phyloP scores from a whole-genome alignment of 2,113 vertebrate species.

The Balaeniceps rex region DNA sequence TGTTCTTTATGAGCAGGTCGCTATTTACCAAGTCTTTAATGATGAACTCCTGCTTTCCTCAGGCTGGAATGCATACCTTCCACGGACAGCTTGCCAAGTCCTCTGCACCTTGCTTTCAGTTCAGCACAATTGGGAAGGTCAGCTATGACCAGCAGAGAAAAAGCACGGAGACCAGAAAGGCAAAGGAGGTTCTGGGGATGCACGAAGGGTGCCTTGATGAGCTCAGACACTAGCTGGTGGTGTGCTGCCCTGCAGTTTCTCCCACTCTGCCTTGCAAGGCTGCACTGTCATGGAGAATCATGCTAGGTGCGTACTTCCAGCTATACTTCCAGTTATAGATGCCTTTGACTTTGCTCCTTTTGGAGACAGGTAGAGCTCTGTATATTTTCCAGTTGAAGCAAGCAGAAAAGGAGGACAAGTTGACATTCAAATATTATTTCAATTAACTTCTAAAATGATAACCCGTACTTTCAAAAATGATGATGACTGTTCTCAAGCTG shows the following conservation, averaged over 20 bases:
- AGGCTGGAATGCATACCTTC: neutral
- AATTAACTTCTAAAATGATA: neutral
- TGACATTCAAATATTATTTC: neutral
- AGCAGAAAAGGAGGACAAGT: neutral
- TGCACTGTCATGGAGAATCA: neutral
- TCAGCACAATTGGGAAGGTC: neutral
- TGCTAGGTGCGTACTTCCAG: neutral
- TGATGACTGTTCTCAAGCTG: neutral
- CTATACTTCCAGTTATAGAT: neutral
- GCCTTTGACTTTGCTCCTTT: neutral
- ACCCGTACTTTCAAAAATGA: neutral
- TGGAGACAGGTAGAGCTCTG: neutral
- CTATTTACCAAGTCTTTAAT: neutral
- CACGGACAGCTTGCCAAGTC: neutral
- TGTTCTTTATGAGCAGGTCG: neutral
- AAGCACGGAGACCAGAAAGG: neutral
- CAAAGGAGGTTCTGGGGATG: neutral
- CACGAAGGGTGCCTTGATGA: accelerated
- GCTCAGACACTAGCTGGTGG: neutral
- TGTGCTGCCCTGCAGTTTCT: neutral
- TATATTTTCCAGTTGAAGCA: neutral
- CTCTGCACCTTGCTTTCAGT: neutral
- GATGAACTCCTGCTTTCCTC: neutral
- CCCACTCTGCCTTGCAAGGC: neutral
- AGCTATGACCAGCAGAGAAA: neutral